These are phyloP conservation scores for Rhinichthys osculus DNA, from an alignment of 2,797 vertebrate genomes.

Conservation along the genomic window DNA sequence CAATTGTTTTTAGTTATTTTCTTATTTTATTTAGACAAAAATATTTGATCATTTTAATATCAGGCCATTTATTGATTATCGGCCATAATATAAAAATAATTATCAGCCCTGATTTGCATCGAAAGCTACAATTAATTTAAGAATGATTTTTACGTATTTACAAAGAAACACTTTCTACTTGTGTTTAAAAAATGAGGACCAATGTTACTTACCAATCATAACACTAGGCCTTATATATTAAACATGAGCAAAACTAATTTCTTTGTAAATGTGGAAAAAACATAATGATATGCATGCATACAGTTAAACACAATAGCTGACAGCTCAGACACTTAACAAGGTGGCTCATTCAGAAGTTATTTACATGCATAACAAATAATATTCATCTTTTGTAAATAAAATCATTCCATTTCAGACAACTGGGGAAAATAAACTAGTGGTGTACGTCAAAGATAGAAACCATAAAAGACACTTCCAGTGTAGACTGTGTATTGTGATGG, in stretches of 20 bases:
- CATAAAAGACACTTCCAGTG: background rate
- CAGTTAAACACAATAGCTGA: background rate
- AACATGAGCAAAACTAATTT: background rate
- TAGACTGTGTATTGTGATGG: no score
- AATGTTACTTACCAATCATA: background rate
- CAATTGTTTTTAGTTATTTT: background rate
- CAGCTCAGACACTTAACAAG: background rate
- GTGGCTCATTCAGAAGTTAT: background rate
- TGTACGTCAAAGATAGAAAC: constrained; percentile 1
- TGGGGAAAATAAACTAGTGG: background rate
- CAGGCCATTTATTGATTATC: background rate
- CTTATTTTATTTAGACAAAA: background rate
- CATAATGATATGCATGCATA: background rate
- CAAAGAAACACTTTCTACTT: background rate
- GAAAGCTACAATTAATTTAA: background rate
- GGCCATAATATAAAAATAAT: background rate
- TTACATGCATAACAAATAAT: background rate
- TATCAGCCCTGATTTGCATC: background rate
- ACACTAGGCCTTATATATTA: background rate
- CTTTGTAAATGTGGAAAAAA: background rate
- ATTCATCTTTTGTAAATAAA: background rate
- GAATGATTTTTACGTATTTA: background rate
- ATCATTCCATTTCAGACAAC: background rate
- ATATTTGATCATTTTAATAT: background rate
- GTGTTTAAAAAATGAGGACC: background rate